Percentiles rank a stretch among this genome's conserved stretches.
Evolutionary conservation across 2,113 vertebrate species (phyloP).

Genomic region (Dromiciops gliroides): DNA sequence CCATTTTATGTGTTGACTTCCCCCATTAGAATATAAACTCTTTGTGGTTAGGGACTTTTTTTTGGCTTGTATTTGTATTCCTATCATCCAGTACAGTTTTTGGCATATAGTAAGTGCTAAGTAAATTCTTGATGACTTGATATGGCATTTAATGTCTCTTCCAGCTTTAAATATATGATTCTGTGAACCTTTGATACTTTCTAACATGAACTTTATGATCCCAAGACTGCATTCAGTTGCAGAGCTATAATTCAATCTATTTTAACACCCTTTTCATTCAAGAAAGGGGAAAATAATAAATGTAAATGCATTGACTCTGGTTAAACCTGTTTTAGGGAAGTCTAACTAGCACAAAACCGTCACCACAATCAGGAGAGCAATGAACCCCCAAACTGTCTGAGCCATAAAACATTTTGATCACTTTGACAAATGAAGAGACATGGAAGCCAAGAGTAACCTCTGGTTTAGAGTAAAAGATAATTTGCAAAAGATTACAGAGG

Average conservation of each 20-base stretch:
- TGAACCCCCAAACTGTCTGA: not conserved
- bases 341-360: not conserved
- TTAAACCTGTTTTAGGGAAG: not conserved
- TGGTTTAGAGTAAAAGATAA: not conserved
- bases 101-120: not conserved
- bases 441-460: not conserved
- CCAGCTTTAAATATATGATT: not conserved
- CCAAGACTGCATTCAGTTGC: not conserved
- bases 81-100: not conserved
- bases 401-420: not conserved
- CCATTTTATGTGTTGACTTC: not conserved
- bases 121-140: not conserved
- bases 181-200: not conserved
- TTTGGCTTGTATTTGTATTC: not conserved
- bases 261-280: not conserved
- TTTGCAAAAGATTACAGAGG: not conserved
- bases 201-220: not conserved
- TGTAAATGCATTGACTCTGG: not conserved
- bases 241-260: not conserved
- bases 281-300: not conserved
- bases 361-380: not conserved
- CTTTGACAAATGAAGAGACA: not conserved
- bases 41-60: not conserved
- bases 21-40: not conserved
- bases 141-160: not conserved